Percentiles rank a stretch among this genome's conserved stretches.
phyloP scores from a whole-genome alignment of 2,888 invertebrate genomes.

The Cryptocheilus praepositus region DNA sequence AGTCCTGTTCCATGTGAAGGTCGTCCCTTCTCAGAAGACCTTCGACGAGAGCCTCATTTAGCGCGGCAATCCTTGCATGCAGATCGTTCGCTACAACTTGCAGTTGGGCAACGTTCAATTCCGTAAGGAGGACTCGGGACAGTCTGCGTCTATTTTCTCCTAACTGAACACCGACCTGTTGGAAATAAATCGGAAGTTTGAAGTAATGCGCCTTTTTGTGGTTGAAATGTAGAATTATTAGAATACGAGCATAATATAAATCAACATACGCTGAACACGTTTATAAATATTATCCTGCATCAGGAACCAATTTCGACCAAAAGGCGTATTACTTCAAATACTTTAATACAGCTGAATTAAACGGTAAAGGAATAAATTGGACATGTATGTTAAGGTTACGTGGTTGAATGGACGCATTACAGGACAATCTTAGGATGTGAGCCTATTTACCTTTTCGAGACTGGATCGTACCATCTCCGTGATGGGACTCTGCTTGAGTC shows the following conservation, averaged over 20 bases:
- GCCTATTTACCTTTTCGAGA: constrained; percentile 84
- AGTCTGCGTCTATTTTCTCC: constrained; percentile 89
- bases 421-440: too few relatives aligned
- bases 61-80: constrained; percentile 93
- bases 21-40: constrained; percentile 95
- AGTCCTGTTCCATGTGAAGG: constrained; percentile 98
- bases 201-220: too few relatives aligned
- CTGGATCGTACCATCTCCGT: constrained; percentile 90
- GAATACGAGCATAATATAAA: too few relatives aligned
- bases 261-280: too few relatives aligned
- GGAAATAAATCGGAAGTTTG: background rate
- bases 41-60: constrained; percentile 93
- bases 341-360: too few relatives aligned
- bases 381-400: too few relatives aligned
- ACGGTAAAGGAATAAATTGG: too few relatives aligned
- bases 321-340: too few relatives aligned
- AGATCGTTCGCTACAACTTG: constrained; percentile 96
- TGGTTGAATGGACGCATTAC: too few relatives aligned
- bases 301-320: too few relatives aligned
- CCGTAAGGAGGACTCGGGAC: constrained; percentile 89
- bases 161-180: constrained; percentile 85
- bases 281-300: too few relatives aligned
- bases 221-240: too few relatives aligned
- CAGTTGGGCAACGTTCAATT: constrained; percentile 95
- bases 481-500: constrained; percentile 86